A percentile compares a stretch with the other conserved stretches of the same genome.
phyloP scores from a whole-genome alignment of 1,140 invertebrate species.

The Melitaea cinxia region DNA sequence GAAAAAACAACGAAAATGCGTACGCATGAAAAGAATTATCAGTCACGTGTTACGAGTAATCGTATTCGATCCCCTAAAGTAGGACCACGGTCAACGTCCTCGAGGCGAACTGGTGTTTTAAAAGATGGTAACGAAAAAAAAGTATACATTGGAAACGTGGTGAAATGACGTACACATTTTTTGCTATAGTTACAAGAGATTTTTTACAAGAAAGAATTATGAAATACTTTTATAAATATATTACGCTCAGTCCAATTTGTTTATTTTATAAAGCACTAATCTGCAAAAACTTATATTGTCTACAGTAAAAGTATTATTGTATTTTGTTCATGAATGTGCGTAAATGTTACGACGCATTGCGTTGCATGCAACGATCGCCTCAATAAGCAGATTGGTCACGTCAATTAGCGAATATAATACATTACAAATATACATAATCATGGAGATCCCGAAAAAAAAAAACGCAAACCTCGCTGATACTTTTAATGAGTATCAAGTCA shows the following conservation, averaged over 20 bases:
- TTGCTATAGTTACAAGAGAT: conserved; percentile 49
- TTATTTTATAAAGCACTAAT: neutral
- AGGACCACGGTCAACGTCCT: conserved; percentile 72
- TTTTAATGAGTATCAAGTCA: neutral
- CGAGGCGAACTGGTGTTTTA: conserved; percentile 58
- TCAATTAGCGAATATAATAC: conserved; percentile 7
- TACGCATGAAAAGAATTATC: conserved; percentile 15
- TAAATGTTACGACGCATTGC: conserved; percentile 9
- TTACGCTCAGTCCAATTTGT: neutral
- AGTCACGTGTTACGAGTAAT: conserved; percentile 14
- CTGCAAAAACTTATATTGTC: neutral
- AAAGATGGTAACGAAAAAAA: conserved; percentile 63
- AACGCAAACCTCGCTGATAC: neutral
- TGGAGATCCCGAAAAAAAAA: neutral
- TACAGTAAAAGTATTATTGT: conserved; percentile 4
- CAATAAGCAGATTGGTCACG: conserved; percentile 15
- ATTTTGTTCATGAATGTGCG: conserved; percentile 5
- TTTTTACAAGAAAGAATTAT: neutral
- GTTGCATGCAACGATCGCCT: conserved; percentile 4
- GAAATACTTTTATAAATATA: neutral
- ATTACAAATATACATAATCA: neutral
- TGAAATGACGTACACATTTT: conserved; percentile 70
- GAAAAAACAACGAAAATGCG: conserved; percentile 14
- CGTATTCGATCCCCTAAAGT: conserved; percentile 58
- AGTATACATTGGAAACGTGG: conserved; percentile 54